Evolutionary conservation across 2,797 vertebrate species (phyloP).

Genomic region (Aphelocoma californica): DNA sequence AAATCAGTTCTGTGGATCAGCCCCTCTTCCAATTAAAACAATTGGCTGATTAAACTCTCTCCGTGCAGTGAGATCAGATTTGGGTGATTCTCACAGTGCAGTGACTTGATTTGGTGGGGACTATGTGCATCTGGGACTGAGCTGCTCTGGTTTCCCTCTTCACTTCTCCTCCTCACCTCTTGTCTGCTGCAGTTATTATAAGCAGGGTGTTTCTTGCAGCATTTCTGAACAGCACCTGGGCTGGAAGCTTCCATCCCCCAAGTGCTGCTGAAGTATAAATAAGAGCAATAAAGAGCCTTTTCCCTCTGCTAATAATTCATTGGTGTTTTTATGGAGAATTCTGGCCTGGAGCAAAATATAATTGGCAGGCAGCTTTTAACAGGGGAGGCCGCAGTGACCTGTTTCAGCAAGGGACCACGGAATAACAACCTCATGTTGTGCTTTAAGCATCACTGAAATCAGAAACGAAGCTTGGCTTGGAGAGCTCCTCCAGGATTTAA

Average conservation of each 20-base stretch:
- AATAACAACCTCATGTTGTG: not conserved
- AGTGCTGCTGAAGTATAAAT: not conserved
- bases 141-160: not conserved
- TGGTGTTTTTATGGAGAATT: constrained; percentile 1
- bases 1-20: not conserved
- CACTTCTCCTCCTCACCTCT: not conserved
- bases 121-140: accelerated
- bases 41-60: not conserved
- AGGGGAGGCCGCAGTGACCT: constrained; percentile 3
- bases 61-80: accelerated
- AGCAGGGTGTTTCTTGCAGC: not conserved
- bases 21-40: not conserved
- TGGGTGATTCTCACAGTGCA: not conserved
- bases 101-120: not conserved
- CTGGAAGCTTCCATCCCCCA: not conserved
- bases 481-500: not conserved
- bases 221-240: not conserved
- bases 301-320: not conserved
- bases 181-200: not conserved
- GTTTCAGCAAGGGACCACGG: not conserved
- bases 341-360: not conserved
- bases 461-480: not conserved
- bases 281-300: not conserved
- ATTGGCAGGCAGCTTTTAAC: constrained; percentile 17
- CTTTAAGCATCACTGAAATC: not conserved